Percentiles rank a stretch among this genome's conserved stretches.
phyloP scores from a whole-genome alignment of 2,113 vertebrate species.

The Andinoacara biseriatus region DNA sequence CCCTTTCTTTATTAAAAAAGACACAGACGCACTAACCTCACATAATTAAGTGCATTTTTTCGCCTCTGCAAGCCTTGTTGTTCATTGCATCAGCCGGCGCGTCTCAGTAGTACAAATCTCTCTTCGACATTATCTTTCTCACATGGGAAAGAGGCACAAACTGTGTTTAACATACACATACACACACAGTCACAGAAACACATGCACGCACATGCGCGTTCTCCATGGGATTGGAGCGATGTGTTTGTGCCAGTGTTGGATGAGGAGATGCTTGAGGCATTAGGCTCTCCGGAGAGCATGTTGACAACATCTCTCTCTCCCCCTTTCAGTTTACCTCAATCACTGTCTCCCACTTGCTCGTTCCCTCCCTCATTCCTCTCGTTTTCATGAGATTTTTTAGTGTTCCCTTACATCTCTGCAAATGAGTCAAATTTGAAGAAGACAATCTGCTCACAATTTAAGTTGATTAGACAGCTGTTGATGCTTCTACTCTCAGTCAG shows the following conservation, averaged over 20 bases:
- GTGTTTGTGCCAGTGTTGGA: conserved; percentile 63
- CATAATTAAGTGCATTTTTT: conserved; percentile 52
- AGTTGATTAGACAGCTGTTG: conserved; percentile 7
- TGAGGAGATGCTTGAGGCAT: conserved; percentile 62
- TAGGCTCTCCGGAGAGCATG: conserved; percentile 57
- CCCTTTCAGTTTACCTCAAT: conserved; percentile 43
- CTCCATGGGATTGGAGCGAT: conserved; percentile 54
- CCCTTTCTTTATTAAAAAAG: conserved; percentile 32
- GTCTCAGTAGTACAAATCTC: conserved; percentile 54
- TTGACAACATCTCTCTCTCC: conserved; percentile 46
- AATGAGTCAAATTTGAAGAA: not conserved
- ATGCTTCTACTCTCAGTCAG: not conserved
- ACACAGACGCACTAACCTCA: conserved; percentile 8
- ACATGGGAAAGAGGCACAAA: conserved; percentile 56
- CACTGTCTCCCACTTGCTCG: conserved; percentile 9
- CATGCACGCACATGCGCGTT: not conserved
- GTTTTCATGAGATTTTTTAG: not conserved
- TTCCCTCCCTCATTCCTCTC: not conserved
- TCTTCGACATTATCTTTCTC: conserved; percentile 50
- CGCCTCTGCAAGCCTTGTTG: conserved; percentile 54
- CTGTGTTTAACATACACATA: conserved; percentile 38
- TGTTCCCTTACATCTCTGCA: conserved; percentile 1
- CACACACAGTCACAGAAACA: conserved; percentile 15
- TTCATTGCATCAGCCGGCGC: conserved; percentile 67
- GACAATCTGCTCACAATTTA: not conserved